Evolutionary conservation across 2,888 invertebrate genomes (phyloP), one percentile per base, ranked within the genome.

Genomic region (Rhyacophila evoluta): DNA sequence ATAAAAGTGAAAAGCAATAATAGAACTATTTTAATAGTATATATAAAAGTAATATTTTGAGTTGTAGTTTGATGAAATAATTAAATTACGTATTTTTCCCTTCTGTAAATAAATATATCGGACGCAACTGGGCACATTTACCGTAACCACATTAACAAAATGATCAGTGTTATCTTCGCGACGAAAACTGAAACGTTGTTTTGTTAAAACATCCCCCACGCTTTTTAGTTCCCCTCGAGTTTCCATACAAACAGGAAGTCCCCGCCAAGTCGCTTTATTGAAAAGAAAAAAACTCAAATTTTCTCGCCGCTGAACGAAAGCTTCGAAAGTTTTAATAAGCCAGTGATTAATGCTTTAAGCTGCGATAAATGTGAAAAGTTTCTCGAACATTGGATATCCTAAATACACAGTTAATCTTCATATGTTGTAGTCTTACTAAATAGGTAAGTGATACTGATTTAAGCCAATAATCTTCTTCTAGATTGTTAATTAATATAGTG

Each of bases 161-260:
- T 36, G 70, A 70, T 27, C 25, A 29, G 29, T n/a, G n/a, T 11
- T 15, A 70, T 36, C 70, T 33, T 27, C 12, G 70, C 29, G 29
- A 70, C 12, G 33, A 29, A 28, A 15, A 70, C n/a, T 8, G 29
- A 36, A 70, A 2, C 70, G 70, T 29, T 29, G 25, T 55, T 55
- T 55, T 10, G 55, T 12, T 1, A 55, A 55, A 55, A 55, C 37
- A 19, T 27, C 8, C 19, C n/a, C 12, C 72, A 11, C 72, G 8
- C 36, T 38, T 33, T 27, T 38, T 36, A 72, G 72, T 72, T 72
- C 19, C 36, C 36, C 37, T 72, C 38, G 38, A 72, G 72, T 72
- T 72, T 38, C 37, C 72, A 36, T 37, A 8, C 36, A 72, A 12
- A 72, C 72, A 72, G 36, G 72, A 72, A 72, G 72, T 19, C 72